A percentile compares a stretch with the other conserved stretches of the same genome.
Evolutionary conservation across 2,797 vertebrate genomes (phyloP).

Genomic region (Clamator glandarius): DNA sequence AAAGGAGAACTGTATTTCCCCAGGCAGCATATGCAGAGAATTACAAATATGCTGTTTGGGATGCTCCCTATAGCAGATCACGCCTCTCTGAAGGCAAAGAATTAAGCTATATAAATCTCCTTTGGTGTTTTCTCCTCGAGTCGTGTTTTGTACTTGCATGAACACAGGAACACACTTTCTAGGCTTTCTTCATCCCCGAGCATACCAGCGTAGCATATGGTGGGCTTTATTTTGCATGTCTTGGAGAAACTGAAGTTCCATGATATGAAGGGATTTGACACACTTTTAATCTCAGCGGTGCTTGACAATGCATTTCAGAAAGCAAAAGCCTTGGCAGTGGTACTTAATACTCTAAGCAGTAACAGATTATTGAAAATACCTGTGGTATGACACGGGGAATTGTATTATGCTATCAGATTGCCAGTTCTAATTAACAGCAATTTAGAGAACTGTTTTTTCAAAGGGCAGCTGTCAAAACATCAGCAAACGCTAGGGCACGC

Average conservation of each 20-base stretch:
- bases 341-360: neutral
- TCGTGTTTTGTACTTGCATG: neutral
- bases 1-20: neutral
- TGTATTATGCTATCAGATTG: neutral
- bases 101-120: neutral
- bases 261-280: neutral
- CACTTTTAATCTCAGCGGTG: neutral
- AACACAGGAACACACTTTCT: constrained; percentile 22
- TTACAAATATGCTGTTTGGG: neutral
- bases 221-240: neutral
- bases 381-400: neutral
- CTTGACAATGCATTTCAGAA: neutral
- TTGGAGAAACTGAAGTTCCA: constrained; percentile 1
- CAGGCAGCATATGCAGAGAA: neutral
- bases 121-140: neutral
- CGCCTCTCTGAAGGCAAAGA: neutral
- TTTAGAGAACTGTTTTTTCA: constrained; percentile 19
- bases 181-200: constrained; percentile 15
- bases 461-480: constrained; percentile 57
- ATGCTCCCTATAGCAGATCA: neutral
- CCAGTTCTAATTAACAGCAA: constrained; percentile 29
- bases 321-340: neutral
- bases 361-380: neutral
- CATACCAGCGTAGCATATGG: constrained; percentile 4
- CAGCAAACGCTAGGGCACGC: constrained; percentile 34